These are phyloP conservation scores for Caradrina kadenii DNA, from an alignment of 2,888 invertebrate genomes.

Conservation along the genomic window DNA sequence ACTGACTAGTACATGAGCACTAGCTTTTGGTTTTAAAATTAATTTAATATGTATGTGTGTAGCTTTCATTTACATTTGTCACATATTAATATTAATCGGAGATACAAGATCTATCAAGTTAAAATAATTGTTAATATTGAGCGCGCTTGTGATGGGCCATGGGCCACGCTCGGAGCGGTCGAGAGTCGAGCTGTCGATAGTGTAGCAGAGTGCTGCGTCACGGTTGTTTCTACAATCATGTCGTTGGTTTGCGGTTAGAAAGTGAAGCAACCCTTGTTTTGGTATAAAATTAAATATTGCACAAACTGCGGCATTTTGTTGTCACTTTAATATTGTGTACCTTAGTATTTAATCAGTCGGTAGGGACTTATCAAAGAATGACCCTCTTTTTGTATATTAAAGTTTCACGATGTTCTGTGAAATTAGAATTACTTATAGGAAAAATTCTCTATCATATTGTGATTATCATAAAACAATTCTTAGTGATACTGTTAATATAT, in stretches of 20 bases:
- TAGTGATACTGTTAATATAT: too few relatives aligned
- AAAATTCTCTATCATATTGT: not conserved
- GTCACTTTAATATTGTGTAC: conserved; percentile 53
- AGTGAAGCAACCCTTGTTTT: conserved; percentile 77
- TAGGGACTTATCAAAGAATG: not conserved
- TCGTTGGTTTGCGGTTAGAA: conserved; percentile 80
- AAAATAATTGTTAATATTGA: conserved; percentile 24
- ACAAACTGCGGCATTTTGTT: conserved; percentile 70
- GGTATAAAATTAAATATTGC: conserved; percentile 76
- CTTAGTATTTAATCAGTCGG: conserved; percentile 39
- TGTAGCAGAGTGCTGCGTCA: conserved; percentile 59
- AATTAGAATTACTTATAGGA: not conserved
- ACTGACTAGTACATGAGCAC: conserved; percentile 2
- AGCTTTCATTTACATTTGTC: conserved; percentile 17
- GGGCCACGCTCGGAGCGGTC: conserved; percentile 42
- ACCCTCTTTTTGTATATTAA: not conserved
- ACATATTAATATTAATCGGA: conserved; percentile 26
- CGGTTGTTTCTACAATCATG: conserved; percentile 70
- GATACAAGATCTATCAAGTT: conserved; percentile 31
- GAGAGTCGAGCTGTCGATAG: conserved; percentile 43
- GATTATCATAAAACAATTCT: not conserved
- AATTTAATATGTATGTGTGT: conserved; percentile 8
- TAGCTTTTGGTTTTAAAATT: not conserved
- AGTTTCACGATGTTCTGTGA: conserved; percentile 7
- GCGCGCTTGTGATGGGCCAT: conserved; percentile 67